Evolutionary conservation across 2,888 invertebrate species (phyloP).

Genomic region (Noctua janthina): DNA sequence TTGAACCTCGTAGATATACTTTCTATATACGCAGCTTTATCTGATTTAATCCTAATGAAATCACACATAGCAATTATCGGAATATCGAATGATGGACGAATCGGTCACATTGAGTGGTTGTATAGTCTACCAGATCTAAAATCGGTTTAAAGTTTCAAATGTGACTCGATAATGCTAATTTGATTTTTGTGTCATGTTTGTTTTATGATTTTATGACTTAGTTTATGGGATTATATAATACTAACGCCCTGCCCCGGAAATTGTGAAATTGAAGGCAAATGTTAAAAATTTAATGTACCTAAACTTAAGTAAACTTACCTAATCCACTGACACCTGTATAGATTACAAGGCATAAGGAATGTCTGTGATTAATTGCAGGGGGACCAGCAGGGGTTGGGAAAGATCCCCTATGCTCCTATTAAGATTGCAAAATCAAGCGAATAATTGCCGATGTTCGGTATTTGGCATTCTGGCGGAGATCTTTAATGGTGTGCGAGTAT

Average conservation of each 20-base stretch:
- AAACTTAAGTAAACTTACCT: not conserved
- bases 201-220: too few species aligned
- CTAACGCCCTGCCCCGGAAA: too few species aligned
- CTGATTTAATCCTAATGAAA: slow-evolving; percentile 52
- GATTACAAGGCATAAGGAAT: slow-evolving; percentile 10
- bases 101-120: slow-evolving; percentile 23
- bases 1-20: slow-evolving; percentile 22
- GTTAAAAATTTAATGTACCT: not conserved
- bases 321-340: not conserved
- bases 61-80: slow-evolving; percentile 39
- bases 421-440: slow-evolving; percentile 43
- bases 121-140: not conserved
- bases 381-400: not conserved
- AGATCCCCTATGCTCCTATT: slow-evolving; percentile 25
- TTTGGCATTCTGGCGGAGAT: not conserved
- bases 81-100: slow-evolving; percentile 7
- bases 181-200: not conserved
- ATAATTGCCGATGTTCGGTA: slow-evolving; percentile 28
- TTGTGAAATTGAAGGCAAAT: not conserved
- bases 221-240: too few species aligned
- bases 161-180: slow-evolving; percentile 2
- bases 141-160: slow-evolving; percentile 13
- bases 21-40: slow-evolving; percentile 42
- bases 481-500: not conserved
- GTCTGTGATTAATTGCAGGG: slow-evolving; percentile 33